These are phyloP conservation scores for Numida meleagris DNA, from an alignment of 2,113 vertebrate species.

Conservation along the genomic window DNA sequence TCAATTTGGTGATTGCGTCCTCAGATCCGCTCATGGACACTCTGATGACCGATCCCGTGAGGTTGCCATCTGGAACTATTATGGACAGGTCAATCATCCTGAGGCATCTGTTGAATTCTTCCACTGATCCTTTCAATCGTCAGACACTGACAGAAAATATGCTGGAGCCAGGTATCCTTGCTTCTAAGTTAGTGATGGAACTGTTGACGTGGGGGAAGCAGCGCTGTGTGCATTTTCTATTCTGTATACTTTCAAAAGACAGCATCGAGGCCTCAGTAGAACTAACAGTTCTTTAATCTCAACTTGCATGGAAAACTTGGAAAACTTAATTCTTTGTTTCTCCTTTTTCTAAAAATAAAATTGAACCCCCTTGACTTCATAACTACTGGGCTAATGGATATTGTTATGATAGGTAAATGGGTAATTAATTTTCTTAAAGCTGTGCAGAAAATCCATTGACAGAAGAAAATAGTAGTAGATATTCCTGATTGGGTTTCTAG, in stretches of 20 bases:
- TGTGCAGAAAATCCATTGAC: neutral
- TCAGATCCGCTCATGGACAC: constrained; percentile 98
- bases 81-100: constrained; percentile 98
- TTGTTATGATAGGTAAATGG: neutral
- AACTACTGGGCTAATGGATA: neutral
- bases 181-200: neutral
- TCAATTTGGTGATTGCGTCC: neutral
- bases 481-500: neutral
- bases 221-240: accelerated
- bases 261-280: neutral
- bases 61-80: constrained; percentile 93
- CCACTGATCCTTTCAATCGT: constrained; percentile 97
- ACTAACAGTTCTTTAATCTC: neutral
- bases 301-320: neutral
- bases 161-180: constrained; percentile 90
- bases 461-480: neutral
- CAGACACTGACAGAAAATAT: constrained; percentile 96
- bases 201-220: neutral
- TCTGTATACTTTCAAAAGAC: accelerated
- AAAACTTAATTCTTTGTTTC: neutral
- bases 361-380: accelerated
- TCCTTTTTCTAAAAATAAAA: neutral
- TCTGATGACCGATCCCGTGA: constrained; percentile 95
- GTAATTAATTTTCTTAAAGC: neutral
- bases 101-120: constrained; percentile 95